Base-by-base conservation (phyloP, 1,140 invertebrate genomes). In the Drosophila carrolli region DNA sequence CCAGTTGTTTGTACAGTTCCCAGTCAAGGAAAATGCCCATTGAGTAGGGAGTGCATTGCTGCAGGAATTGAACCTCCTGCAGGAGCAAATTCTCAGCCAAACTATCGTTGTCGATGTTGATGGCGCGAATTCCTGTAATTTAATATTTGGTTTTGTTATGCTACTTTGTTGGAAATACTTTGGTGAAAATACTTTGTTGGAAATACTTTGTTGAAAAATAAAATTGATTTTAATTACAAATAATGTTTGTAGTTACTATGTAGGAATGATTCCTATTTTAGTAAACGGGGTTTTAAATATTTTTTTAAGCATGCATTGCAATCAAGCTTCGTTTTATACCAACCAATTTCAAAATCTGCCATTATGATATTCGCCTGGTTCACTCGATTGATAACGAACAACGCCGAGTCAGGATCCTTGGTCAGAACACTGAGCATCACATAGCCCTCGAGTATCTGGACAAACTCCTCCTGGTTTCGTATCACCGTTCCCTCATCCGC, bases 271-370 rank as follows among this genome's bases (percentile, higher is more conserved):
- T 23, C 23, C 23, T 23, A 23, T 23, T 23, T 19, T 19, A 19
- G 19, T 19, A 19, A 19, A 0, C 19, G 19, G 19, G 19, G 19
- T 19, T 19, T 19, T 19, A 1, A 19, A 19, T 19, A 32, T 32
- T 32, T n/a, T n/a, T n/a, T n/a, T n/a, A n/a, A n/a, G n/a, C n/a
- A n/a, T n/a, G n/a, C n/a, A n/a, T n/a, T n/a, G n/a, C n/a, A n/a
- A n/a, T n/a, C 6, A 32, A 8, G 0, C 29, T 32, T 1, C 6
- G 6, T 7, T 0, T 32, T 1, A 7, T 32, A 51, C 75, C 73
- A 47, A 91, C 91, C 91, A 72, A 92, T 75, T 89, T 92, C 78
- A 81, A 92, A 92, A 75, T 92, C 86, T 2, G 89, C 89, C 29
- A 75, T 78, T 11, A 92, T 66, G 1, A 92, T 56, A 68, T 92